Conservation (phyloP, 2,888 invertebrate species). For the Sinhomidia bicolor region DNA sequence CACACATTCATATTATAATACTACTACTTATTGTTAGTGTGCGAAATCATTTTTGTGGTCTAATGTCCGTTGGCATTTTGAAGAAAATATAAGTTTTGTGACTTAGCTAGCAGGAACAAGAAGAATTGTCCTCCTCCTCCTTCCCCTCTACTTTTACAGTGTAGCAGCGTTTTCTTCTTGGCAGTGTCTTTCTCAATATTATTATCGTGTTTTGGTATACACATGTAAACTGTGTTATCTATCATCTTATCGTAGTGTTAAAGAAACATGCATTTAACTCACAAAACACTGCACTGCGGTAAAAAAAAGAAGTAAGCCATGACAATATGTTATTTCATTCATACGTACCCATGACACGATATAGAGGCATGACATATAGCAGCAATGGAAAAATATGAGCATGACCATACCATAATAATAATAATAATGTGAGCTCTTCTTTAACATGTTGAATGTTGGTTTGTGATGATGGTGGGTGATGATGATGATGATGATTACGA, state of each 20-base stretch:
- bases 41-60: background rate
- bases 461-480: no score
- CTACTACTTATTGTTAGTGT: background rate
- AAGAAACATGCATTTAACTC: background rate
- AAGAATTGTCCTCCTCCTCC: constrained; percentile 49
- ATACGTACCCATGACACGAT: background rate
- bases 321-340: background rate
- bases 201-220: background rate
- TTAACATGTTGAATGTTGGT: constrained; percentile 41
- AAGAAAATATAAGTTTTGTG: background rate
- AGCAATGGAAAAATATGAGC: constrained; percentile 15
- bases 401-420: constrained; percentile 40
- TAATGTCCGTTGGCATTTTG: background rate
- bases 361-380: background rate
- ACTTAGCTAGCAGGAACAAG: background rate
- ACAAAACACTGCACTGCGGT: background rate
- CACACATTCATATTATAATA: background rate
- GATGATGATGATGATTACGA: constrained; percentile 64
- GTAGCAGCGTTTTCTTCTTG: constrained; percentile 32
- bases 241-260: background rate
- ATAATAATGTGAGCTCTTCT: constrained; percentile 10
- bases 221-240: background rate
- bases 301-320: constrained; percentile 35
- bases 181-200: constrained; percentile 30
- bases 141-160: no score